Percentiles rank a stretch among this genome's conserved stretches.
These are phyloP conservation scores for Zoanthus sociatus DNA, from an alignment of 92 coral and sea anemone species.

Conservation along the genomic window DNA sequence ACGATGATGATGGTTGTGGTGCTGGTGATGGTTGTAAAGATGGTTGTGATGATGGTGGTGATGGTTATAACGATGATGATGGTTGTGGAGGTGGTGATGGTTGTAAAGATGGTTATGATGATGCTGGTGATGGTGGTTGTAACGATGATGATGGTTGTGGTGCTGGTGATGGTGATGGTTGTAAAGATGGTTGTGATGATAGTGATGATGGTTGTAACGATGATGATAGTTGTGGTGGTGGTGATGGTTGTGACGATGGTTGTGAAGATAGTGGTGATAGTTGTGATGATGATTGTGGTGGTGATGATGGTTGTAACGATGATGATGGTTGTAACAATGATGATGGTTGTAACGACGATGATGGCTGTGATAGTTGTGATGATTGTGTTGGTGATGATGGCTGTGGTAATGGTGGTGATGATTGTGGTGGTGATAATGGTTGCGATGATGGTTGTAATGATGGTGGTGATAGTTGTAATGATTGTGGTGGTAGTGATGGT, in stretches of 20 bases:
- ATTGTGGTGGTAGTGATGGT: background rate
- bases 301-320: background rate
- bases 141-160: background rate
- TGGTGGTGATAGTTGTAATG: background rate
- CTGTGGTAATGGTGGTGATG: background rate
- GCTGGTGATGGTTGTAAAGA: background rate
- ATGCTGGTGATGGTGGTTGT: background rate
- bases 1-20: background rate
- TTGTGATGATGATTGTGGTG: background rate
- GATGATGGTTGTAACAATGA: background rate
- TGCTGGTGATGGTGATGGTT: background rate
- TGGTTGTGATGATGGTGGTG: background rate
- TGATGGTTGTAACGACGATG: background rate
- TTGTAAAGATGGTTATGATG: no score
- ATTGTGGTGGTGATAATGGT: background rate
- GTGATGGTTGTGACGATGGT: background rate
- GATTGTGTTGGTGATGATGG: background rate
- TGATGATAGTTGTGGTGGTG: background rate
- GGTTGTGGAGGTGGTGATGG: background rate
- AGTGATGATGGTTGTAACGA: background rate
- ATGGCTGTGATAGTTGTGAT: background rate
- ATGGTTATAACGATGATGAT: background rate
- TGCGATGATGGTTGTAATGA: no score
- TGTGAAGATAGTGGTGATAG: no score
- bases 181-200: background rate